These are phyloP conservation scores for Drymonia ruficornis DNA, from an alignment of 2,888 invertebrate genomes.

Conservation along the genomic window DNA sequence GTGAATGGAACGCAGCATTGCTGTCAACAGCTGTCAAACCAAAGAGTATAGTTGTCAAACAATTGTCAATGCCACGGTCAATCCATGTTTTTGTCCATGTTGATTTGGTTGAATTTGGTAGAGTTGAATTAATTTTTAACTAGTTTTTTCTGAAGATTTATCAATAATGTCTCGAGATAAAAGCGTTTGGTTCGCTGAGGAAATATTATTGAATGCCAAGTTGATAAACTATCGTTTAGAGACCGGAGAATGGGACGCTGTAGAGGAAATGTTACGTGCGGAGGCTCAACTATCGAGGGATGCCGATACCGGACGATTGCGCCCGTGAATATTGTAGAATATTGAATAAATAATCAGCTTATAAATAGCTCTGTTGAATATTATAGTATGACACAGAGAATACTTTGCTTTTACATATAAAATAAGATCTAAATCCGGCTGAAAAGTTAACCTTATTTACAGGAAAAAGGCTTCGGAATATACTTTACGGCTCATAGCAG, in stretches of 20 bases:
- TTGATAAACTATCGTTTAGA: conserved; percentile 80
- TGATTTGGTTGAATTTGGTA: no score
- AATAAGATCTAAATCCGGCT: background rate
- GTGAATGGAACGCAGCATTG: no score
- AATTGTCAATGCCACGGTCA: no score
- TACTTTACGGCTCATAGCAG: conserved; percentile 77
- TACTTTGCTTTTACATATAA: background rate
- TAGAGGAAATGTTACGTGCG: conserved; percentile 81
- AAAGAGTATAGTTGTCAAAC: no score
- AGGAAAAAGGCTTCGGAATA: conserved; percentile 83
- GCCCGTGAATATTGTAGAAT: conserved; percentile 64
- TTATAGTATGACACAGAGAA: background rate
- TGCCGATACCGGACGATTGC: conserved; percentile 76
- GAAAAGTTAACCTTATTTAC: conserved; percentile 11
- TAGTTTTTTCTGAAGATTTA: background rate
- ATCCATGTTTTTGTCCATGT: no score
- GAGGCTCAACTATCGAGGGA: conserved; percentile 80
- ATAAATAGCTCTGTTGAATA: background rate
- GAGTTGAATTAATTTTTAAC: no score
- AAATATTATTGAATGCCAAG: conserved; percentile 79
- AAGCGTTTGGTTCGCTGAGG: conserved; percentile 83
- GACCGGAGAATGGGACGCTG: conserved; percentile 81
- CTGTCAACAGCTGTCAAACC: no score
- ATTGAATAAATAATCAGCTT: background rate
- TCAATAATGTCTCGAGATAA: conserved; percentile 73